These are phyloP conservation scores for Monopterus albus DNA, from an alignment of 2,113 vertebrate genomes.

Conservation along the genomic window DNA sequence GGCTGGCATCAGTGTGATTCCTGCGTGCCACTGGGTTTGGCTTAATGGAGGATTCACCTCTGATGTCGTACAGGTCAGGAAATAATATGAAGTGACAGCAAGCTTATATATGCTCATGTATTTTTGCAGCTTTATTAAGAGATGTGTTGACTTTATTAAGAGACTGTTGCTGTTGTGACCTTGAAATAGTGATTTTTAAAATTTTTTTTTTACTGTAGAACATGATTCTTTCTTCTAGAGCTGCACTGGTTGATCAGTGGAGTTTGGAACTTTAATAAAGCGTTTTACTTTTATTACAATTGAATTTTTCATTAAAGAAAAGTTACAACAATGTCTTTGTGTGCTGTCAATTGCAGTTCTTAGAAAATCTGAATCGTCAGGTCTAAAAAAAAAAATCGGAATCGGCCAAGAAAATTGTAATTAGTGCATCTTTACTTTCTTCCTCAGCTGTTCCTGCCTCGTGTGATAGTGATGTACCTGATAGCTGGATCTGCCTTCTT, in stretches of 20 bases:
- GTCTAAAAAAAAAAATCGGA: no score
- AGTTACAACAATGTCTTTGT: no score
- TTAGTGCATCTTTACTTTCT: no score
- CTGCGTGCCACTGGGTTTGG: constrained; percentile 96
- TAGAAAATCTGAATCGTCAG: no score
- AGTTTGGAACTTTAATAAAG: no score
- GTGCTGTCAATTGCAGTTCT: no score
- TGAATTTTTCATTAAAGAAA: no score
- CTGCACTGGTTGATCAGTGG: no score
- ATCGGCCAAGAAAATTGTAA: no score
- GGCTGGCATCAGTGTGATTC: constrained; percentile 91
- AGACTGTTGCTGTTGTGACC: no score
- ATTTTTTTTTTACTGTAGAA: neutral
- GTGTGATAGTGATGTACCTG: constrained; percentile 95
- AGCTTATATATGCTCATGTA: neutral
- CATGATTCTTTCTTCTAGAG: neutral
- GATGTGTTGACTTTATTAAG: no score
- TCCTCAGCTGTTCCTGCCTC: constrained; percentile 96
- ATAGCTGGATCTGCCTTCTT: constrained; percentile 93
- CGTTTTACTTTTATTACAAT: no score
- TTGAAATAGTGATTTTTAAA: neutral
- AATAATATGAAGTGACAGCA: neutral
- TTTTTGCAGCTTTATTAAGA: neutral
- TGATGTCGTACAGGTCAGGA: constrained; percentile 90
- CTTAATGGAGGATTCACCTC: constrained; percentile 89